A percentile compares a stretch with the other conserved stretches of the same genome.
These are phyloP conservation scores for Cyphomyrmex costatus DNA, from an alignment of 1,140 invertebrate genomes.

Conservation along the genomic window DNA sequence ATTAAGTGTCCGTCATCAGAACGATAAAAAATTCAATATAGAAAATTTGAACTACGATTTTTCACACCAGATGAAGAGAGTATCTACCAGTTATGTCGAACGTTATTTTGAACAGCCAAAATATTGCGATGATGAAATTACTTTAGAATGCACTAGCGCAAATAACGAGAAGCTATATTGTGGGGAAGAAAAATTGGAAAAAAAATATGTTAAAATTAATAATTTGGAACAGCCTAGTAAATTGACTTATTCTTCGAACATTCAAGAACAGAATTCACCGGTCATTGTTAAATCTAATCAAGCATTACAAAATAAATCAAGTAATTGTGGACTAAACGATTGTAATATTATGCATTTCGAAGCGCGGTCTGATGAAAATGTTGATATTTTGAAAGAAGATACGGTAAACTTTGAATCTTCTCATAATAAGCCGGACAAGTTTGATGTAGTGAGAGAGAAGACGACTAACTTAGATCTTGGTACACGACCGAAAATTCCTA, in stretches of 20 bases:
- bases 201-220: slow-evolving; percentile 80
- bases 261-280: slow-evolving; percentile 73
- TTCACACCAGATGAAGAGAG: slow-evolving; percentile 78
- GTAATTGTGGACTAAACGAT: slow-evolving; percentile 71
- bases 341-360: slow-evolving; percentile 55
- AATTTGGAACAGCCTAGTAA: slow-evolving; percentile 81
- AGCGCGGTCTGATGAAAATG: slow-evolving; percentile 58
- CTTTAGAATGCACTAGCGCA: slow-evolving; percentile 65
- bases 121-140: slow-evolving; percentile 81
- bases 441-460: slow-evolving; percentile 71
- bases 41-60: slow-evolving; percentile 76
- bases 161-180: slow-evolving; percentile 76
- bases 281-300: slow-evolving; percentile 40
- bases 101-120: slow-evolving; percentile 85
- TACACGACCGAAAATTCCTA: slow-evolving; percentile 79
- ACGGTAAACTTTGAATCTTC: slow-evolving; percentile 73
- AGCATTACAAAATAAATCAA: slow-evolving; percentile 48
- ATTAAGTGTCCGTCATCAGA: slow-evolving; percentile 73
- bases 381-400: slow-evolving; percentile 61
- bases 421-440: slow-evolving; percentile 69
- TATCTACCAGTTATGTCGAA: slow-evolving; percentile 85
- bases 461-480: slow-evolving; percentile 75
- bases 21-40: slow-evolving; percentile 78
- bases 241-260: slow-evolving; percentile 77
- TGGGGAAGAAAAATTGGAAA: slow-evolving; percentile 77